Percentiles rank a stretch among this genome's conserved stretches.
phyloP scores from a whole-genome alignment of 2,113 vertebrate species.

The Daubentonia madagascariensis region DNA sequence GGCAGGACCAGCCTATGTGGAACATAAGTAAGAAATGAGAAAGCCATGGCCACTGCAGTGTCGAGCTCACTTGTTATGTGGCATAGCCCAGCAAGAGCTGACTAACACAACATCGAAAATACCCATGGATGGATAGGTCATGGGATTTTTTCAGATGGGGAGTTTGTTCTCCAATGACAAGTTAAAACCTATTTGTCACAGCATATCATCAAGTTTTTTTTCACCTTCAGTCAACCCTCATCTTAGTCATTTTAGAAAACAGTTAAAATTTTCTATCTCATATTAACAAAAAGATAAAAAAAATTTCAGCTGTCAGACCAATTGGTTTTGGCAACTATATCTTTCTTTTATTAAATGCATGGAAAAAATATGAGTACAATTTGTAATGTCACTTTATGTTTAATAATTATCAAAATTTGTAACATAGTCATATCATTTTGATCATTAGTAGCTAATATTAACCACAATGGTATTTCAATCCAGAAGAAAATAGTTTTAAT shows the following conservation, averaged over 20 bases:
- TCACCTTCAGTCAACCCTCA: not conserved
- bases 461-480: not conserved
- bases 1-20: no score
- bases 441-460: not conserved
- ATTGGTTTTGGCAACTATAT: not conserved
- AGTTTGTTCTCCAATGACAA: not conserved
- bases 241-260: not conserved
- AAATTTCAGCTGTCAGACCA: not conserved
- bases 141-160: not conserved
- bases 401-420: not conserved
- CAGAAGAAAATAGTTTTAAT: not conserved
- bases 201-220: not conserved
- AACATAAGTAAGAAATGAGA: not conserved
- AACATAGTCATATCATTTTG: not conserved
- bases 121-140: rapidly evolving
- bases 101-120: rapidly evolving
- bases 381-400: not conserved
- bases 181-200: not conserved
- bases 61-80: rapidly evolving
- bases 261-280: not conserved
- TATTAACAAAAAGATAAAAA: not conserved
- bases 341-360: not conserved
- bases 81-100: not conserved
- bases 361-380: not conserved
- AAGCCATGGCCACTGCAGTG: rapidly evolving